Base-by-base conservation (phyloP, 2,113 vertebrate species). In the Neoarius graeffei region DNA sequence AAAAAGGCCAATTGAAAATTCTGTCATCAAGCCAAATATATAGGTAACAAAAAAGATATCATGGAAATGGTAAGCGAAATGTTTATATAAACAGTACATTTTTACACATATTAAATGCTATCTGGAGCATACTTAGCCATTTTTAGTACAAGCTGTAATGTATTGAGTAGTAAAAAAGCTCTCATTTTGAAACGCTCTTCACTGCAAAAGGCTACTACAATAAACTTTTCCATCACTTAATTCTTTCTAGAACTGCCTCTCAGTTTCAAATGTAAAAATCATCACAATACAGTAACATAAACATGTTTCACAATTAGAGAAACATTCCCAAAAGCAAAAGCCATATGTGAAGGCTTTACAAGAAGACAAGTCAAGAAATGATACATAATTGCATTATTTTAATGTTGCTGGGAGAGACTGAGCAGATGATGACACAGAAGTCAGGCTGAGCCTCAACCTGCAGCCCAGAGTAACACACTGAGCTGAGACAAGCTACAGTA, bases 391-490 rank as follows among this genome's bases (percentile, higher is more conserved):
- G 94, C 94, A 94, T 94, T 94, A 94, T 92, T 83, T 88, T 89
- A 93, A 86, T 82, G 92, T 93, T 94, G 93, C 94, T 91, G 89
- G 92, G 93, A 94, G 92, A 94, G 93, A 90, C 93, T 88, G 83
- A 90, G 69, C 92, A 91, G 90, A 91, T 95, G 94, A 94, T 95
- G 94, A 95, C 93, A 94, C 92, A 94, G 90, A 95, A 90, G 91
- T 93, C 91, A 74, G 56, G 17, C 86, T 88, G 85, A 94, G 91
- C 81, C 91, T 85, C 91, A 90, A 93, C 93, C 91, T 91, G 93
- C 66, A 73, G 81, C 30, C 71, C 54, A 69, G 30, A 76, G 67
- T 60, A 82, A 19, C 90, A 87, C 88, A 89, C 91, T 91, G 73
- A 92, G 90, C 88, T 91, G 89, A 91, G 87, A 90, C 91, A 93